Conservation (phyloP, 1,140 invertebrate genomes). For the Vanessa atalanta region DNA sequence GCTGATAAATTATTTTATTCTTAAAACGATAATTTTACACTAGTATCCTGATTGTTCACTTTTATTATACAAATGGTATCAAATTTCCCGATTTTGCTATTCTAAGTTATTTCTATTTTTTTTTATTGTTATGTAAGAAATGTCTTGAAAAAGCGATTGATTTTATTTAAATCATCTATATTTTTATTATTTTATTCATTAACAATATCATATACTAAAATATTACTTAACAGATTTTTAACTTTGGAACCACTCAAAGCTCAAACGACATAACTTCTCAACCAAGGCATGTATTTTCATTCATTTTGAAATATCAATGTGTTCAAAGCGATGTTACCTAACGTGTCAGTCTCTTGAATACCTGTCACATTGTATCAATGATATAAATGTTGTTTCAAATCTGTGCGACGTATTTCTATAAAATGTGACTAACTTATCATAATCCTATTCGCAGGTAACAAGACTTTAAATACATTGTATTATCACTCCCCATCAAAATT, state of each 20-base stretch:
- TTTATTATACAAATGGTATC: too few species aligned
- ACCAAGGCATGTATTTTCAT: background rate
- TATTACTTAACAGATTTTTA: too few species aligned
- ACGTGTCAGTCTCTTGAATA: too few species aligned
- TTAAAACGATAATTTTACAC: too few species aligned
- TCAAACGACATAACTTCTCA: background rate
- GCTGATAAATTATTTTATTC: too few species aligned
- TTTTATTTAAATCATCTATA: background rate
- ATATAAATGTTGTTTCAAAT: background rate
- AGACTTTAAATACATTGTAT: background rate
- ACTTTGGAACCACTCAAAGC: too few species aligned
- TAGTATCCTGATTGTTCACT: too few species aligned
- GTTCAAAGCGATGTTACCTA: constrained; percentile 9
- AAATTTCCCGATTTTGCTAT: too few species aligned
- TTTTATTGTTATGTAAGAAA: background rate
- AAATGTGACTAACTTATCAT: constrained; percentile 53
- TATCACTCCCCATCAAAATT: background rate
- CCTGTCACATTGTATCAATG: too few species aligned
- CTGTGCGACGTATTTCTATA: background rate
- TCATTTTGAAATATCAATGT: background rate
- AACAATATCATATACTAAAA: too few species aligned
- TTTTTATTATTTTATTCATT: background rate
- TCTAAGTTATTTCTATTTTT: too few species aligned
- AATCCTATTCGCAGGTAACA: constrained; percentile 7
- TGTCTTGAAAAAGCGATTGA: background rate